These are phyloP conservation scores for Chaetorhynchus papuensis DNA, from an alignment of 2,113 vertebrate genomes.

Conservation along the genomic window DNA sequence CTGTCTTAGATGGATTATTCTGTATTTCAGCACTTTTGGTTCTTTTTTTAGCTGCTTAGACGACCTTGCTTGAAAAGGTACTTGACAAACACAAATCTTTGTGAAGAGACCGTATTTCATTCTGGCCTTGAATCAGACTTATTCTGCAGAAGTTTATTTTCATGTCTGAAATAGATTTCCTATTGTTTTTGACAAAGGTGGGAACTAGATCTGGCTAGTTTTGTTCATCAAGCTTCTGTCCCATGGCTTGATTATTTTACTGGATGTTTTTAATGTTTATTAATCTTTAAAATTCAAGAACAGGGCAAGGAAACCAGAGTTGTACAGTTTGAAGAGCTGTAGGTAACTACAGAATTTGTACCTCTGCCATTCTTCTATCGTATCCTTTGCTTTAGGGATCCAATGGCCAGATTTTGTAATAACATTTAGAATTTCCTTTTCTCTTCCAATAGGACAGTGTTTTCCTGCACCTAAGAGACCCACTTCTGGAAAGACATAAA, in stretches of 20 bases:
- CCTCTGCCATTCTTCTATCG: not conserved
- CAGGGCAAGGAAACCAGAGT: not conserved
- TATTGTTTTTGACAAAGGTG: slow-evolving; percentile 35
- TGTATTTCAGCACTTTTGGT: slow-evolving; percentile 26
- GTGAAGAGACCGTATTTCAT: not conserved
- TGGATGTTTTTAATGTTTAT: not conserved
- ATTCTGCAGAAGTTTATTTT: slow-evolving; percentile 40
- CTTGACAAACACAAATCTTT: not conserved
- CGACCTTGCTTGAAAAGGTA: not conserved
- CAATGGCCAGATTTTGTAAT: not conserved
- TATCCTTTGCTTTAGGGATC: not conserved
- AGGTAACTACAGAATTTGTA: not conserved
- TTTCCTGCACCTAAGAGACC: not conserved
- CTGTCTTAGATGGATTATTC: not conserved
- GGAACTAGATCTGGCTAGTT: not conserved
- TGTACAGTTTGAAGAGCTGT: not conserved
- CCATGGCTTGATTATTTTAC: not conserved
- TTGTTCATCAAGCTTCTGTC: not conserved
- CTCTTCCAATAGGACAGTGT: not conserved
- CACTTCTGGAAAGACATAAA: not conserved
- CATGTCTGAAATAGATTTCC: slow-evolving; percentile 37
- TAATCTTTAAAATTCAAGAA: not conserved
- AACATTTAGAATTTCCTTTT: not conserved
- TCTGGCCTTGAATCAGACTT: slow-evolving; percentile 11
- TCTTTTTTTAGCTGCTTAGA: not conserved